Base-by-base conservation (phyloP, 2,113 vertebrate species). In the Passer domesticus region DNA sequence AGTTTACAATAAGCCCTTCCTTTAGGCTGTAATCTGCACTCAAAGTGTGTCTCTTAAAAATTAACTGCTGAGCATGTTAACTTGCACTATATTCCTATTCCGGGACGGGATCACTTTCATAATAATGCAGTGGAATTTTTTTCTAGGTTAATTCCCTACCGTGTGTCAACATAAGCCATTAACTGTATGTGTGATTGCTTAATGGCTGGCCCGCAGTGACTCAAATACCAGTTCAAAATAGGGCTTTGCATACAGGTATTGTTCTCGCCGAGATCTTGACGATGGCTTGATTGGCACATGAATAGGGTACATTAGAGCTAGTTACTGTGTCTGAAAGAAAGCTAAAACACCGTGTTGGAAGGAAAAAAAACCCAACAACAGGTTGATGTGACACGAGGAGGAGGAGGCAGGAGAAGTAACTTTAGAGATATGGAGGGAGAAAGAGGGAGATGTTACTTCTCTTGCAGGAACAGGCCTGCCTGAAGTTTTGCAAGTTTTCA, bases 271-370 rank as follows among this genome's bases (percentile, higher is more conserved):
- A 96, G 95, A 97, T 97, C 96, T 96, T 77, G 90, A 94, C 97
- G 97, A 93, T 94, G 93, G 93, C 95, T 97, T 98, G 97, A 98
- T 95, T 98, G 97, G 95, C 97, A 97, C 81, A 87, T 98, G 97
- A 98, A 97, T 98, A 92, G 94, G 69, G 88, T 95, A 95, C 96
- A 92, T 98, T 97, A 96, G 96, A 97, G 96, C 96, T 97, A 91
- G 97, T 98, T 98, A 97, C 96, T 92, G 85, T 96, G 96, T 95
- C 96, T 95, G 96, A 96, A 97, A 96, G 95, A 92, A 95, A 97
- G 94, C 94, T 96, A 92, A 95, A 97, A 94, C 95, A 87, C 93
- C 92, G 20, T 6, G 66, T 44, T 90, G 93, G 93, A 87, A 47
- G 46, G 3, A 37, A 87, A 39, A 89, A 81, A 52, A 4, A 5